Evolutionary conservation across 2,113 vertebrate species (phyloP).

Genomic region (Arizona elegans): DNA sequence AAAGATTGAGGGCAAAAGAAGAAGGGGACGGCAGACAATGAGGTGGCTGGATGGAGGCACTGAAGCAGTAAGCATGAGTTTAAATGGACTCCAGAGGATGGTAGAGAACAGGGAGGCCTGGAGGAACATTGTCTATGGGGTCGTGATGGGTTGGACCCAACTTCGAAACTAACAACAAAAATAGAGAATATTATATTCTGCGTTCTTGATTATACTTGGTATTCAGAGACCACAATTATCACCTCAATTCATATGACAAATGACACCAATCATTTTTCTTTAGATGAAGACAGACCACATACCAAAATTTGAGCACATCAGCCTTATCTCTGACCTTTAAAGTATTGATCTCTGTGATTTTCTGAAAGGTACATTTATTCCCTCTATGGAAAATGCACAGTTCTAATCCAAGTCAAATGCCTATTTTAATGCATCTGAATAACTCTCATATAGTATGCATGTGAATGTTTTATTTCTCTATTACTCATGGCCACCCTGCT

Average conservation of each 20-base stretch:
- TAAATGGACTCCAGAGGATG: too few relatives aligned
- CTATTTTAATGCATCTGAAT: slow-evolving; percentile 33
- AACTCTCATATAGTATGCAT: background rate
- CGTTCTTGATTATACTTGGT: background rate
- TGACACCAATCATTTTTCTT: slow-evolving; percentile 42
- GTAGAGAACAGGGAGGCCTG: too few relatives aligned
- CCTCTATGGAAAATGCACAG: slow-evolving; percentile 12
- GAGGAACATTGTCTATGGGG: too few relatives aligned
- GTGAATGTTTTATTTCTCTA: background rate
- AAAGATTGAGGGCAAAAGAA: too few relatives aligned
- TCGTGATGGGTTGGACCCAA: too few relatives aligned
- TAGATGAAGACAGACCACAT: slow-evolving; percentile 26
- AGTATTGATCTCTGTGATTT: slow-evolving; percentile 47
- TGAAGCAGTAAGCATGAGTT: too few relatives aligned
- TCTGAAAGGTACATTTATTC: slow-evolving; percentile 49
- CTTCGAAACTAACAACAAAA: too few relatives aligned
- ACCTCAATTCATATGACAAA: slow-evolving; percentile 36
- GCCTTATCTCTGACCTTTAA: slow-evolving; percentile 44
- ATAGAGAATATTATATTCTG: background rate
- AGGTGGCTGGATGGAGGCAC: too few relatives aligned
- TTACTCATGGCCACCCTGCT: slow-evolving; percentile 13
- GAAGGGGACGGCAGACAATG: too few relatives aligned
- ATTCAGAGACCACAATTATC: slow-evolving; percentile 4
- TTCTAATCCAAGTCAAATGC: slow-evolving; percentile 22
- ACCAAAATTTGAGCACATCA: slow-evolving; percentile 44